A percentile compares a stretch with the other conserved stretches of the same genome.
Evolutionary conservation across 2,113 vertebrate genomes (phyloP).

Genomic region (Ctenomys sociabilis): DNA sequence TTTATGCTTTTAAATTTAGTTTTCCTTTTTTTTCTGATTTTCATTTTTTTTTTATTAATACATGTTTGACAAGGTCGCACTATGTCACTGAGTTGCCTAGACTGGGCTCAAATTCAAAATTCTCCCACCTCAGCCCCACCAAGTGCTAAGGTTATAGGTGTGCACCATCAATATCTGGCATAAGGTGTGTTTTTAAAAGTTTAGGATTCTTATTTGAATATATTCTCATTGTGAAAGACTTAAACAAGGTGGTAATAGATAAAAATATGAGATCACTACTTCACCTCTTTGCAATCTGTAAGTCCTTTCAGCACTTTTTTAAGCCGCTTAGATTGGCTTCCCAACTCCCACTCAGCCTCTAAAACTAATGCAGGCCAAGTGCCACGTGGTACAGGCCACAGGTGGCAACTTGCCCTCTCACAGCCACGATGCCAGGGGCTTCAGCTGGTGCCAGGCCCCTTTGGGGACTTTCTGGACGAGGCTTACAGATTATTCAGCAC

Average conservation of each 20-base stretch:
- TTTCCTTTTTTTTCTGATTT: background rate
- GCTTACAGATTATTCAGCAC: background rate
- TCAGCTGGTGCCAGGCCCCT: background rate
- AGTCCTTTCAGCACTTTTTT: background rate
- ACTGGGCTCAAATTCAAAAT: background rate
- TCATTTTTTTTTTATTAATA: background rate
- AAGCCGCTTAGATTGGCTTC: background rate
- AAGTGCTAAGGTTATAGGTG: background rate
- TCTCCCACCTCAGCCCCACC: background rate
- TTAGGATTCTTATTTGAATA: background rate
- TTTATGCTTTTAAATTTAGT: background rate
- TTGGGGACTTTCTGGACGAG: slow-evolving; percentile 59
- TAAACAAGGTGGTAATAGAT: background rate
- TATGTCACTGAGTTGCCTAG: background rate
- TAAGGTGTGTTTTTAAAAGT: background rate
- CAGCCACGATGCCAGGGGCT: background rate
- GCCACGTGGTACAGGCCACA: background rate
- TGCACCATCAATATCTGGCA: background rate
- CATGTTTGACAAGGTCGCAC: background rate
- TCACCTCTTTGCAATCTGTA: background rate
- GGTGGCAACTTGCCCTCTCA: background rate
- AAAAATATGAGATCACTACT: background rate
- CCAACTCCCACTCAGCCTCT: background rate
- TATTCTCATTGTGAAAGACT: background rate
- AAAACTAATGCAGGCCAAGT: background rate